Percentiles rank a stretch among this genome's conserved stretches.
Conservation (phyloP, 2,113 vertebrate genomes). For the Lipotes vexillifer region DNA sequence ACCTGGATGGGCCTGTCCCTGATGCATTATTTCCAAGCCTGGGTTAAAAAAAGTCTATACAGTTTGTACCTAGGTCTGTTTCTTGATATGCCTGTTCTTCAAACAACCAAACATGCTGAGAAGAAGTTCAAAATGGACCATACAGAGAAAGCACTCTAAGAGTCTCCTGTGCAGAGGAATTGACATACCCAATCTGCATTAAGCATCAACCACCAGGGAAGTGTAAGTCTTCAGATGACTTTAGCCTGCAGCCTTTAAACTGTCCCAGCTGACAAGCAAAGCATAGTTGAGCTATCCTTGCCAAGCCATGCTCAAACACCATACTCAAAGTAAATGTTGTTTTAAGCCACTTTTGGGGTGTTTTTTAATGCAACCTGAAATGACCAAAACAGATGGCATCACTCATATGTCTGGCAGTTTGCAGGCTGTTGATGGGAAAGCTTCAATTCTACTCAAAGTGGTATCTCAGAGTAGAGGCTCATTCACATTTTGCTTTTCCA, state of each 20-base stretch:
- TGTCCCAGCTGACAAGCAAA: neutral
- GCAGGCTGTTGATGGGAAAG: neutral
- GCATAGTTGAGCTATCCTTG: neutral
- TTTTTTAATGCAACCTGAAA: neutral
- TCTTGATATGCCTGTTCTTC: neutral
- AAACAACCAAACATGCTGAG: neutral
- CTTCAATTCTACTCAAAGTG: neutral
- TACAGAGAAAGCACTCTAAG: neutral
- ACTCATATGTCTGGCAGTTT: neutral
- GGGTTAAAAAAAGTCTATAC: neutral
- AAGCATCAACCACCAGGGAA: neutral
- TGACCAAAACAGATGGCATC: neutral
- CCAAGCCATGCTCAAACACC: neutral
- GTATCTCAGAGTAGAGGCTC: neutral
- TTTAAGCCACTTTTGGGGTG: neutral
- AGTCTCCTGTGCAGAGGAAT: neutral
- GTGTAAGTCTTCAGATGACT: neutral
- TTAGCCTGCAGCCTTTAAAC: neutral
- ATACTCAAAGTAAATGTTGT: neutral
- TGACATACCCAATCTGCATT: neutral
- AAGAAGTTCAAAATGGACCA: neutral
- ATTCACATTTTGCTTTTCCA: neutral
- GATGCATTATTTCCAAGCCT: neutral
- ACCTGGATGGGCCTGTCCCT: neutral
- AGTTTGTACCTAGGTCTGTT: neutral